A percentile compares a stretch with the other conserved stretches of the same genome.
Evolutionary conservation across 1,140 invertebrate genomes (phyloP).

Genomic region (Drosophila orosa): DNA sequence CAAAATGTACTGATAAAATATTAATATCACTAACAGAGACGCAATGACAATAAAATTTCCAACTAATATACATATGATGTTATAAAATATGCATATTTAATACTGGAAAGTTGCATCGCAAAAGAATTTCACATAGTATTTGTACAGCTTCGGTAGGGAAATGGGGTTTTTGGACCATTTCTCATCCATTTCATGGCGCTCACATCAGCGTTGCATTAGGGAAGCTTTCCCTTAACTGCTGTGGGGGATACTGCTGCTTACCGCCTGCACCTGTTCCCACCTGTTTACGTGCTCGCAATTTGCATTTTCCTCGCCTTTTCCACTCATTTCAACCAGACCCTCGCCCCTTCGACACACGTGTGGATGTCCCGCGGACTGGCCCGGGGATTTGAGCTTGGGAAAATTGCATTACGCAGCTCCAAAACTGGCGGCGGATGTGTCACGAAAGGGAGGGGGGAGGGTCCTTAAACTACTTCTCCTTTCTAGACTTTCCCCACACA

Average conservation of each 20-base stretch:
- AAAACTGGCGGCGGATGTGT: constrained; percentile 47
- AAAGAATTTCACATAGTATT: background rate
- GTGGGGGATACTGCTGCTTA: constrained; percentile 5
- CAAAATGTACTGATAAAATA: background rate
- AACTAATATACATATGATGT: background rate
- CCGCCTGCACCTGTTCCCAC: constrained; percentile 40
- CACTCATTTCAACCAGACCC: background rate
- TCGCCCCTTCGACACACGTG: constrained; percentile 23
- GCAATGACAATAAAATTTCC: background rate
- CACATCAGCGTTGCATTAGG: constrained; percentile 26
- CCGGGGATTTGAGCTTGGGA: constrained; percentile 45
- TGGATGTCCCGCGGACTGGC: constrained; percentile 17
- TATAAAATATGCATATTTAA: background rate
- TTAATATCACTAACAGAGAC: background rate
- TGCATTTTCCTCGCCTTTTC: constrained; percentile 39
- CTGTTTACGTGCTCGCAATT: constrained; percentile 70
- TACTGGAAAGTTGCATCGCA: background rate
- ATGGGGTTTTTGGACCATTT: background rate
- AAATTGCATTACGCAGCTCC: constrained; percentile 61
- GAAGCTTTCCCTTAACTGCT: constrained; percentile 31
- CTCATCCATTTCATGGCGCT: constrained; percentile 12
- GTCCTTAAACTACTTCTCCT: background rate
- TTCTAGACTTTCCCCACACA: background rate
- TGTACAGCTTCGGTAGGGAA: background rate
- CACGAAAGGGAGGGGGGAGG: constrained; percentile 16